Conservation (phyloP, 2,888 invertebrate genomes). For the Ophonus ardosiacus region DNA sequence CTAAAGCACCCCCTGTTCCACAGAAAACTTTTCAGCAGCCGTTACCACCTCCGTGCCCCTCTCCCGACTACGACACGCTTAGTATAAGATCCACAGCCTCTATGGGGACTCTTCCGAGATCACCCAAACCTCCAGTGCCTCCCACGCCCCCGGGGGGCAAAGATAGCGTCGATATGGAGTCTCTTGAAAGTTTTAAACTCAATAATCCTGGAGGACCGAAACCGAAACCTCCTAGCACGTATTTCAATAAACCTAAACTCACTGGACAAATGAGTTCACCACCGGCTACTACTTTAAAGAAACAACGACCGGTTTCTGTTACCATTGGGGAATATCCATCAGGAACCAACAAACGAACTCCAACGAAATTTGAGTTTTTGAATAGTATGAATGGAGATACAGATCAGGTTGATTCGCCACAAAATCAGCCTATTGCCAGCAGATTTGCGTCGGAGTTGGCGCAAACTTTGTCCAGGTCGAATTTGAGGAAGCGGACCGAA, state of each 20-base stretch:
- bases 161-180: conserved; percentile 85
- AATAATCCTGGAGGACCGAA: conserved; percentile 80
- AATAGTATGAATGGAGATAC: conserved; percentile 75
- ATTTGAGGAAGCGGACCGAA: conserved; percentile 86
- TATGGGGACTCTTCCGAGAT: conserved; percentile 67
- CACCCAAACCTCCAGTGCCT: conserved; percentile 65
- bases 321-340: conserved; percentile 84
- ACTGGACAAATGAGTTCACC: conserved; percentile 68
- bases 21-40: conserved; percentile 69
- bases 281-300: conserved; percentile 77
- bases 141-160: conserved; percentile 54
- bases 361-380: conserved; percentile 85
- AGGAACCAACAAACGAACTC: conserved; percentile 79
- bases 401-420: conserved; percentile 70
- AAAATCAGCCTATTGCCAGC: conserved; percentile 79
- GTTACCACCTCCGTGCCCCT: conserved; percentile 76
- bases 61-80: conserved; percentile 78
- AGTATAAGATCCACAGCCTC: conserved; percentile 72
- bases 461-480: conserved; percentile 86
- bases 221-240: conserved; percentile 84
- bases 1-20: conserved; percentile 70
- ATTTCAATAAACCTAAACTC: conserved; percentile 78
- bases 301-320: conserved; percentile 81
- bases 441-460: conserved; percentile 86
- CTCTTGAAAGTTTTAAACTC: conserved; percentile 85